Percentiles rank a stretch among this genome's conserved stretches.
Conservation (phyloP, 2,888 invertebrate genomes). For the Mythimna impura region DNA sequence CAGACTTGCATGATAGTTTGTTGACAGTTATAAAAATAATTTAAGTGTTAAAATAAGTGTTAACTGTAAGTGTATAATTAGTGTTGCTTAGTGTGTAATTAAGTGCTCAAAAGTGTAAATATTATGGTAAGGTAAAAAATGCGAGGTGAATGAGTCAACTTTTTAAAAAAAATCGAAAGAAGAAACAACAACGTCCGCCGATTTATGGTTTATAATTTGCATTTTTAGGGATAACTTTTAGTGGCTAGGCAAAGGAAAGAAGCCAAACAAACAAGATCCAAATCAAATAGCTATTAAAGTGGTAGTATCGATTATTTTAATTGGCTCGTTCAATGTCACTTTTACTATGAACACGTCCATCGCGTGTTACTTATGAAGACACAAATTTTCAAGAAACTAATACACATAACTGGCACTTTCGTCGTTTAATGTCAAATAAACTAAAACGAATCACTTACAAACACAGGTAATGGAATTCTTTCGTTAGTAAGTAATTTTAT, state of each 20-base stretch:
- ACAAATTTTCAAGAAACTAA: slow-evolving; percentile 42
- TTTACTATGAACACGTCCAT: slow-evolving; percentile 43
- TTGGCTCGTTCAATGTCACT: slow-evolving; percentile 55
- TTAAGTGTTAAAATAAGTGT: slow-evolving; percentile 54
- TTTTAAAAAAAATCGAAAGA: slow-evolving; percentile 19
- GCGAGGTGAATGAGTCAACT: slow-evolving; percentile 60
- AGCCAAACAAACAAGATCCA: slow-evolving; percentile 43
- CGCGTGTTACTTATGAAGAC: slow-evolving; percentile 52
- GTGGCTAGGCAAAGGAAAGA: slow-evolving; percentile 14
- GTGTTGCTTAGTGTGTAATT: slow-evolving; percentile 51
- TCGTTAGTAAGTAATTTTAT: slow-evolving; percentile 7
- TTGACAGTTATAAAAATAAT: slow-evolving; percentile 64
- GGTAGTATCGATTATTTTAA: slow-evolving; percentile 58
- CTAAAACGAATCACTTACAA: slow-evolving; percentile 45
- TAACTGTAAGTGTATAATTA: slow-evolving; percentile 39
- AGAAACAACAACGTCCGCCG: slow-evolving; percentile 9
- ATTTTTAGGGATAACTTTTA: slow-evolving; percentile 17
- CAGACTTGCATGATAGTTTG: slow-evolving; percentile 62
- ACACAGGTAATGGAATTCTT: background rate
- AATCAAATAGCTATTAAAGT: slow-evolving; percentile 48
- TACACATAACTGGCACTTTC: slow-evolving; percentile 18
- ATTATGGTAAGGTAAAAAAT: slow-evolving; percentile 69
- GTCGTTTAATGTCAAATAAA: slow-evolving; percentile 39
- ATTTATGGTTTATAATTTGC: slow-evolving; percentile 12
- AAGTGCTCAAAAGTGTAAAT: slow-evolving; percentile 66